Conservation (phyloP, 2,113 vertebrate species). For the Sapajus apella region DNA sequence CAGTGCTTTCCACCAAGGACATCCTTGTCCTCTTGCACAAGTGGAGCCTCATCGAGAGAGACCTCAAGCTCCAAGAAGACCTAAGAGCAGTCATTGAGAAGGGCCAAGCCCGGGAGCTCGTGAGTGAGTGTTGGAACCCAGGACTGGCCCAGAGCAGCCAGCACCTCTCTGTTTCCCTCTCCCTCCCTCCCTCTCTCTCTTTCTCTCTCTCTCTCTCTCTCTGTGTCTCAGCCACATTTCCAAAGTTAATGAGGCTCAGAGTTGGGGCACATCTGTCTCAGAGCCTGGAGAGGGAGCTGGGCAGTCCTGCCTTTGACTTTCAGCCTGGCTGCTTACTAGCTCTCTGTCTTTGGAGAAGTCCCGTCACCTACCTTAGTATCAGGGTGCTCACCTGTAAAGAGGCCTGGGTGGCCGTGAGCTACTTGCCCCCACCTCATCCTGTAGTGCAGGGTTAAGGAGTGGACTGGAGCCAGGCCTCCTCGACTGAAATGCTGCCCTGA, state of each 20-base stretch:
- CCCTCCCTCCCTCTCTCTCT: too few relatives aligned
- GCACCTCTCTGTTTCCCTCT: not conserved
- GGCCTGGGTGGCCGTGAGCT: not conserved
- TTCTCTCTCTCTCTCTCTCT: not conserved
- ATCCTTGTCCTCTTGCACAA: slow-evolving; percentile 88
- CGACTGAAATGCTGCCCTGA: not conserved
- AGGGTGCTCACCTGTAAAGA: not conserved
- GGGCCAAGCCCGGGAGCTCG: slow-evolving; percentile 85
- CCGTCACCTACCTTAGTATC: not conserved
- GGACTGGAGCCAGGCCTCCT: not conserved
- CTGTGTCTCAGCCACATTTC: not conserved
- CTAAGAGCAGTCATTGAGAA: slow-evolving; percentile 85
- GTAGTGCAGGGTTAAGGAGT: not conserved
- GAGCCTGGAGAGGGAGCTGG: rapidly evolving
- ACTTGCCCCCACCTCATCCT: not conserved
- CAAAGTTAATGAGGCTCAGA: rapidly evolving
- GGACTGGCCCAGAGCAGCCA: rapidly evolving
- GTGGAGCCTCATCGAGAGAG: slow-evolving; percentile 87
- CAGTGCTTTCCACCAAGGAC: slow-evolving; percentile 85
- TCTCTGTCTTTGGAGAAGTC: not conserved
- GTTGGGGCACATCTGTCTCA: rapidly evolving
- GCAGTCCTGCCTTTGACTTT: not conserved
- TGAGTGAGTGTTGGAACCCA: slow-evolving; percentile 85
- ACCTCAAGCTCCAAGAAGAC: slow-evolving; percentile 82
- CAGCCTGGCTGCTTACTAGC: not conserved